Evolutionary conservation across 2,113 vertebrate species (phyloP), one percentile per base, ranked within the genome.

Genomic region (Misgurnus mizolepis): DNA sequence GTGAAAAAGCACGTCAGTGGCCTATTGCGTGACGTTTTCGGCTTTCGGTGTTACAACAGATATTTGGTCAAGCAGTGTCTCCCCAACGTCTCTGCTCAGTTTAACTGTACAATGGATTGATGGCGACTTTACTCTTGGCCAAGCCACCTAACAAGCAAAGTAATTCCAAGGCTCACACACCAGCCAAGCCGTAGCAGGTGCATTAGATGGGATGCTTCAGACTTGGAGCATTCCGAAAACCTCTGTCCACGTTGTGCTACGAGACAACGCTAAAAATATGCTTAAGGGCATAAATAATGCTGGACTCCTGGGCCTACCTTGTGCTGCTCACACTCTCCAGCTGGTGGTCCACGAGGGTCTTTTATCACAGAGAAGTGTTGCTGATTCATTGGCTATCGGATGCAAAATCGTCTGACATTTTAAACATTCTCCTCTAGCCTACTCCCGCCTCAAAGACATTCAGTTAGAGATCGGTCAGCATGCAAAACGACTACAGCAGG

Each of bases 141-240:
- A 18, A 67, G 60, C n/a, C 14, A 22, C 58, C 17, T 22, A 79
- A 58, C 64, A 79, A 22, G 50, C 61, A 56, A 70, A 70, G 39
- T 43, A 18, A 11, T 70, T 80, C 27, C 6, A 10, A 9, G 76
- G 80, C 6, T 82, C 58, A 4, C 76, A 75, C 61, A 82, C 60
- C 0, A 41, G 40, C 60, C 40, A 49, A 53, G 69, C 53, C 0
- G 64, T 55, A 66, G 49, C 41, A 4, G 8, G 53, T 58, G 17
- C 22, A 47, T 72, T 80, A 43, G 47, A 78, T 2, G 66, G 67
- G 11, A 82, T 83, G 78, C 79, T 84, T 45, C 22, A 64, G 34
- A 72, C 50, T 9, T 81, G 83, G 79, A 62, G 3, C 15, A 82
- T 76, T 68, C 34, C 62, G 22, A 82, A 85, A 82, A 79, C 17